Percentiles rank a stretch among this genome's conserved stretches.
Evolutionary conservation across 2,797 vertebrate species (phyloP).

Genomic region (Miichthys miiuy): DNA sequence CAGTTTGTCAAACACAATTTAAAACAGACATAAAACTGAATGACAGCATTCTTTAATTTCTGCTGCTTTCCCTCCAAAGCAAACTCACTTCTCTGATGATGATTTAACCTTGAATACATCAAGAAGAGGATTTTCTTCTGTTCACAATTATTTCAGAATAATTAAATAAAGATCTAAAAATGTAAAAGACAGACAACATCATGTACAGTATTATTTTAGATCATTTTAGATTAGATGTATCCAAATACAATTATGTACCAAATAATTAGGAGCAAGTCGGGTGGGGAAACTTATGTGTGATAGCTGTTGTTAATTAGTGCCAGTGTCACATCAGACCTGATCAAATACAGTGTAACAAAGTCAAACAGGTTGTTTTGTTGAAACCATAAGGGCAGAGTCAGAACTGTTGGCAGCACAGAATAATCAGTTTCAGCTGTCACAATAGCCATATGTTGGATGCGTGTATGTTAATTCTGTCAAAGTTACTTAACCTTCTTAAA

Average conservation of each 20-base stretch:
- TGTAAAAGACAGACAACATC: background rate
- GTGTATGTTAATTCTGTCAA: slow-evolving; percentile 61
- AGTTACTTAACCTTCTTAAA: slow-evolving; percentile 57
- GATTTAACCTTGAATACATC: slow-evolving; percentile 18
- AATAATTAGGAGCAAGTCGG: background rate
- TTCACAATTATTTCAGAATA: background rate
- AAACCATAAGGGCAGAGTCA: background rate
- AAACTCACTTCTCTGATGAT: background rate
- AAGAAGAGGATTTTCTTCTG: background rate
- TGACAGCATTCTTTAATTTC: slow-evolving; percentile 1
- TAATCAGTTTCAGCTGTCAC: slow-evolving; percentile 39
- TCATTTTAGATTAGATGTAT: background rate
- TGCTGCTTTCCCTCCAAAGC: slow-evolving; percentile 1
- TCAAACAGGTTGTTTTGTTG: background rate
- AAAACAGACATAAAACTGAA: background rate
- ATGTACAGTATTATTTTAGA: background rate
- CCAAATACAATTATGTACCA: background rate
- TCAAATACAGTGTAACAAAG: background rate
- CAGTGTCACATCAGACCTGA: background rate
- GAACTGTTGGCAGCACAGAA: background rate
- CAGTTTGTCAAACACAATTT: slow-evolving; percentile 4
- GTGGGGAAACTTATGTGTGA: background rate
- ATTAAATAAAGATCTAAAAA: background rate
- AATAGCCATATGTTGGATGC: slow-evolving; percentile 54
- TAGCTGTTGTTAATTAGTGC: background rate